These are phyloP conservation scores for Mustela erminea DNA, from an alignment of 2,797 vertebrate species.

Conservation along the genomic window DNA sequence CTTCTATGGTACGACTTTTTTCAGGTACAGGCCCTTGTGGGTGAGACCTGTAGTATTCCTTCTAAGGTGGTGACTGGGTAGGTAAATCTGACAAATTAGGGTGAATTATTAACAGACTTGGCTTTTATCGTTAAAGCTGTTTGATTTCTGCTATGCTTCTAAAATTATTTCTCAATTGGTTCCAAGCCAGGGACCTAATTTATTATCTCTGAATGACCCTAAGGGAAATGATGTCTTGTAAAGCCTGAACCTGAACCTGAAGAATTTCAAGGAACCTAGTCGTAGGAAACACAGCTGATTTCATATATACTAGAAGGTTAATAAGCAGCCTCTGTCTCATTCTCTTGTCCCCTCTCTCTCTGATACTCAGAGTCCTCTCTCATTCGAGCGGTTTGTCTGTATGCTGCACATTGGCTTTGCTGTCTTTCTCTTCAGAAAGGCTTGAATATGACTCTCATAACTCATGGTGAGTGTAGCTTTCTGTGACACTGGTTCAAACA, in stretches of 20 bases:
- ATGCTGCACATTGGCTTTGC: background rate
- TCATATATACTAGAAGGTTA: background rate
- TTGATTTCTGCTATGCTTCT: background rate
- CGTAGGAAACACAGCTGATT: background rate
- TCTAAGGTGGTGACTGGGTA: background rate
- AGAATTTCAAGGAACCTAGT: background rate
- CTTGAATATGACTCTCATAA: background rate
- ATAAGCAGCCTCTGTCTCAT: background rate
- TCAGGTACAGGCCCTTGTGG: background rate
- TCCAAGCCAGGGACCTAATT: constrained; percentile 9
- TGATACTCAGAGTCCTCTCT: background rate
- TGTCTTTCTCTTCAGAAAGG: background rate
- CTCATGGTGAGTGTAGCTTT: background rate
- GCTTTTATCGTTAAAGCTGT: constrained; percentile 19
- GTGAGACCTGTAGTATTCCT: background rate
- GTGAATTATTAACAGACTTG: background rate
- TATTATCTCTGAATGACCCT: background rate
- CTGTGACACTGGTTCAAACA: background rate
- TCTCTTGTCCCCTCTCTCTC: background rate
- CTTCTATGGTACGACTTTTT: background rate
- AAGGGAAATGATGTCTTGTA: background rate
- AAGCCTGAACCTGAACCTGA: background rate
- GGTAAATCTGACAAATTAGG: background rate
- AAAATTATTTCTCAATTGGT: background rate
- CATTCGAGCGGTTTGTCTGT: background rate